phyloP scores from a whole-genome alignment of 2,888 invertebrate genomes.

The Blastobasis lacticolella region DNA sequence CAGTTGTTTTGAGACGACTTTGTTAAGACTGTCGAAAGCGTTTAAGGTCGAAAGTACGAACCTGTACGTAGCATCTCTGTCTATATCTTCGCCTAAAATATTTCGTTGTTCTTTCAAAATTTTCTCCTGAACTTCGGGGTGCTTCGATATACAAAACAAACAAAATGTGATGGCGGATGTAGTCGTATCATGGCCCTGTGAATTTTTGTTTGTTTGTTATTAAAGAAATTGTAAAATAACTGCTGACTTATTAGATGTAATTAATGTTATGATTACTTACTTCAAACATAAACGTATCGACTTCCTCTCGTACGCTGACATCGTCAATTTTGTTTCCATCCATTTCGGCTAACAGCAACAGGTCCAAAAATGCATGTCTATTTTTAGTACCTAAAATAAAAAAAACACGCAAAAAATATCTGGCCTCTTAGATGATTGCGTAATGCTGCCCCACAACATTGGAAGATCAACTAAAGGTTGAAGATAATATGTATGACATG shows the following conservation, averaged over 20 bases:
- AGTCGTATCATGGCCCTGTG: conserved; percentile 1
- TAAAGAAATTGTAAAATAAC: neutral
- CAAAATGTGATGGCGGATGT: neutral
- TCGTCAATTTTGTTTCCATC: conserved; percentile 74
- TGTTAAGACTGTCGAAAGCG: no score
- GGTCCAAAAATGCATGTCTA: conserved; percentile 79
- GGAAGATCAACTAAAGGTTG: neutral
- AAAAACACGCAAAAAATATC: neutral
- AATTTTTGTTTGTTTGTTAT: neutral
- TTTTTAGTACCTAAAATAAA: conserved; percentile 64
- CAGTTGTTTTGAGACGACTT: no score
- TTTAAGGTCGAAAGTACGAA: neutral
- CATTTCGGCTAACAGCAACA: conserved; percentile 75
- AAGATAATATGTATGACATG: neutral
- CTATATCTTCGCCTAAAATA: neutral
- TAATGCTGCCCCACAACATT: neutral
- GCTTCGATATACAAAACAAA: neutral
- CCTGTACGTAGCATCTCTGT: neutral
- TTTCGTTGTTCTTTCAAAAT: conserved; percentile 1
- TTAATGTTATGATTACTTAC: conserved; percentile 34
- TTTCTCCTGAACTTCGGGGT: neutral
- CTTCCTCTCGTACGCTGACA: conserved; percentile 76
- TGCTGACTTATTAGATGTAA: neutral
- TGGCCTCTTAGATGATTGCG: neutral
- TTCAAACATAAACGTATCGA: conserved; percentile 82